A percentile compares a stretch with the other conserved stretches of the same genome.
phyloP scores from a whole-genome alignment of 1,140 invertebrate species.

The Drosophila nebulosa region DNA sequence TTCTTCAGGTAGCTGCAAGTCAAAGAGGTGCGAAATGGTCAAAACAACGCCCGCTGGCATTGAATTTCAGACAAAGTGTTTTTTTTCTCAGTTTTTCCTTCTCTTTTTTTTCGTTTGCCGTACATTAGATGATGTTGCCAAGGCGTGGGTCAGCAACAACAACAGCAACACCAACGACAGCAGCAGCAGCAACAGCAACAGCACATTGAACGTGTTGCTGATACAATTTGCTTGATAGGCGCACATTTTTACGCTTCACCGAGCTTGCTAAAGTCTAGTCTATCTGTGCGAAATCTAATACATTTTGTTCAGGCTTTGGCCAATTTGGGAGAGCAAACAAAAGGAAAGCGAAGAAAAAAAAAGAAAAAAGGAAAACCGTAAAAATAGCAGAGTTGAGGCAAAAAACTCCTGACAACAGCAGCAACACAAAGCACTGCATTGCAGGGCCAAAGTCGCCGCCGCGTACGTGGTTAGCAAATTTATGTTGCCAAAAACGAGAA shows the following conservation, averaged over 20 bases:
- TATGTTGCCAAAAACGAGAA: conserved; percentile 50
- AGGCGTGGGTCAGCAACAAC: conserved; percentile 55
- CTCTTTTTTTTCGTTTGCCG: not conserved
- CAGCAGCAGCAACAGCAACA: conserved; percentile 10
- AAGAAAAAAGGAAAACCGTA: conserved; percentile 13
- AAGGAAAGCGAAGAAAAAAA: conserved; percentile 3
- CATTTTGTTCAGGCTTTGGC: conserved; percentile 66
- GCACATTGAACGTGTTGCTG: conserved; percentile 65
- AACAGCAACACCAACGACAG: too few relatives aligned
- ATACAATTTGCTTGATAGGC: conserved; percentile 77
- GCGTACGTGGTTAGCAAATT: conserved; percentile 74
- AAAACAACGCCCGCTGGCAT: conserved; percentile 69
- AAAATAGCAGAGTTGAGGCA: conserved; percentile 1
- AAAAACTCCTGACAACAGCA: conserved; percentile 60
- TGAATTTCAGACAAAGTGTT: conserved; percentile 78
- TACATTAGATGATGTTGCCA: conserved; percentile 73
- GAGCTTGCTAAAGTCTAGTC: conserved; percentile 42
- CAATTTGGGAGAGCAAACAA: conserved; percentile 46
- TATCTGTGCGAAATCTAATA: conserved; percentile 77
- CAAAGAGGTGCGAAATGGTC: conserved; percentile 77
- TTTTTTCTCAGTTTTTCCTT: conserved; percentile 34
- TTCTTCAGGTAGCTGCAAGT: conserved; percentile 62
- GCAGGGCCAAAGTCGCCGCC: conserved; percentile 57
- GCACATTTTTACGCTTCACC: conserved; percentile 76
- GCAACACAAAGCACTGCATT: conserved; percentile 64